phyloP scores from a whole-genome alignment of 1,140 invertebrate genomes.

The Diuraphis noxia region DNA sequence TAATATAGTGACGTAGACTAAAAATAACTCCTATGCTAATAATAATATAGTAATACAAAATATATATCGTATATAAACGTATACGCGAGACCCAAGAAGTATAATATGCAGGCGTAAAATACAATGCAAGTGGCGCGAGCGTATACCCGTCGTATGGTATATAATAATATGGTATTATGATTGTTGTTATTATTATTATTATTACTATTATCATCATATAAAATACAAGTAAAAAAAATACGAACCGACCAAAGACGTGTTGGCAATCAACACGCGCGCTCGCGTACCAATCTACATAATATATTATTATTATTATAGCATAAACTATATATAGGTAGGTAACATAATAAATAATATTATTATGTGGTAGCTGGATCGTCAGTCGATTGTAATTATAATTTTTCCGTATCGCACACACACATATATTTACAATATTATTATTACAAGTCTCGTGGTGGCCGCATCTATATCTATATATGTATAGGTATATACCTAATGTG shows the following conservation, averaged over 20 bases:
- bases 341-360: too few species aligned
- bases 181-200: not conserved
- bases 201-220: not conserved
- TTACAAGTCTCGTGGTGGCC: not conserved
- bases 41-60: too few species aligned
- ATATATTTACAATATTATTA: not conserved
- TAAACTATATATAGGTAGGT: too few species aligned
- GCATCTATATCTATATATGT: not conserved
- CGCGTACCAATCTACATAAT: not conserved
- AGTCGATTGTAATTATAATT: constrained; percentile 1
- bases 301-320: not conserved
- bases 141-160: too few species aligned
- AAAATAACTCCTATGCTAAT: too few species aligned
- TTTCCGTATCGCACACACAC: not conserved
- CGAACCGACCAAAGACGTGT: not conserved
- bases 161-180: not conserved
- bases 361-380: not conserved
- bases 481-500: not conserved
- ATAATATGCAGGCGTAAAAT: not conserved
- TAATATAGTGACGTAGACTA: too few species aligned
- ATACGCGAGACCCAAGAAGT: not conserved
- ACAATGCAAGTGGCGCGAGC: not conserved
- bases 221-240: not conserved
- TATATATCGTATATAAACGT: not conserved
- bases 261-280: not conserved